Conservation (phyloP, 2,888 invertebrate genomes). For the Drosophila lutescens region DNA sequence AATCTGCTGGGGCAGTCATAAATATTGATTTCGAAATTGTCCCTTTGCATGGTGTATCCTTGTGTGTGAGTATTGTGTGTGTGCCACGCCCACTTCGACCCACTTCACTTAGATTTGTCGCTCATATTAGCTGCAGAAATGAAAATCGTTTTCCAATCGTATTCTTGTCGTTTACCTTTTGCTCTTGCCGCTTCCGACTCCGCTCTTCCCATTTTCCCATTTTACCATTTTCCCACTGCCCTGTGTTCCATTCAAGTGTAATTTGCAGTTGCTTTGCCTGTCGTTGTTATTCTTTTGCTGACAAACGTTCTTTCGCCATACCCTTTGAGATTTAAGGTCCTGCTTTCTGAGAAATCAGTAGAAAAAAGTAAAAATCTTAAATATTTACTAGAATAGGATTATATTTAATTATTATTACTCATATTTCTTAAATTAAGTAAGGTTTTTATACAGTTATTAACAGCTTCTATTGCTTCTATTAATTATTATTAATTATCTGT, state of each 20-base stretch:
- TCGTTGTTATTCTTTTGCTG: constrained; percentile 60
- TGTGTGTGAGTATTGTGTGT: constrained; percentile 6
- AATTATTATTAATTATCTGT: too few species aligned
- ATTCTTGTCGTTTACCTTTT: constrained; percentile 72
- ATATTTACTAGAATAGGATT: too few species aligned
- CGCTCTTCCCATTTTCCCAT: constrained; percentile 18
- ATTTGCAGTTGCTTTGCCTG: constrained; percentile 67
- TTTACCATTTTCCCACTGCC: constrained; percentile 20
- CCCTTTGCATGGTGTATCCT: constrained; percentile 42
- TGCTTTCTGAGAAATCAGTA: too few species aligned
- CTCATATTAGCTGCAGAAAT: constrained; percentile 79
- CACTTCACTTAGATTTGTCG: constrained; percentile 64
- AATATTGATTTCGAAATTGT: constrained; percentile 78
- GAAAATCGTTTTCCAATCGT: constrained; percentile 77
- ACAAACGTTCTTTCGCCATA: constrained; percentile 42
- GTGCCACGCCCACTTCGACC: constrained; percentile 19
- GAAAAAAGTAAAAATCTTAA: too few species aligned
- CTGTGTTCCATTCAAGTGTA: constrained; percentile 57
- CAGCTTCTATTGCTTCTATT: too few species aligned
- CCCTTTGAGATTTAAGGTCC: constrained; percentile 10
- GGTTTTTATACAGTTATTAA: too few species aligned
- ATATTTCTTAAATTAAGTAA: too few species aligned
- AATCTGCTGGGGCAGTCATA: constrained; percentile 75
- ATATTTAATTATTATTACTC: too few species aligned
- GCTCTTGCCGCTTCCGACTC: constrained; percentile 38